A percentile compares a stretch with the other conserved stretches of the same genome.
These are phyloP conservation scores for Hylia prasina DNA, from an alignment of 2,113 vertebrate species.

Conservation along the genomic window DNA sequence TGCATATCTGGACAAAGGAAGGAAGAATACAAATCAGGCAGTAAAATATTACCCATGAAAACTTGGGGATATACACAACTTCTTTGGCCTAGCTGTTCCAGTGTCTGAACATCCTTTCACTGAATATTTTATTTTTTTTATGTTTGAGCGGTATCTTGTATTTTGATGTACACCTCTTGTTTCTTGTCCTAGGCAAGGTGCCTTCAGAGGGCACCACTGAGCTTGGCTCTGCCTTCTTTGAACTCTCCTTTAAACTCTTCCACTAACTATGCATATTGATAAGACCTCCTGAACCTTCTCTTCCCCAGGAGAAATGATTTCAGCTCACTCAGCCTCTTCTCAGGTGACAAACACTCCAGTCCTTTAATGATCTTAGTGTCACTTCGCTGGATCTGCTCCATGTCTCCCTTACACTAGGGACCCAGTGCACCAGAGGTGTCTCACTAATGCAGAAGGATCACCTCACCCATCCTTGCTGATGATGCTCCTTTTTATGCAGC, in stretches of 20 bases:
- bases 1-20: not conserved
- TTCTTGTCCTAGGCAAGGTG: not conserved
- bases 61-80: not conserved
- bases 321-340: not conserved
- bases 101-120: not conserved
- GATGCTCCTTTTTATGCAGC: not conserved
- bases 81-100: not conserved
- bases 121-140: not conserved
- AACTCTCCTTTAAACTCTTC: not conserved
- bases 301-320: not conserved
- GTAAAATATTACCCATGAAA: not conserved
- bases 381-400: not conserved
- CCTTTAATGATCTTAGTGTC: too few species aligned
- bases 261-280: not conserved
- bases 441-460: not conserved
- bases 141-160: not conserved
- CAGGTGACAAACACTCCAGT: not conserved
- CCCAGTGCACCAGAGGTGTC: not conserved
- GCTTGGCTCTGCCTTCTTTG: not conserved
- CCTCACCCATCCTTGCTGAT: not conserved
- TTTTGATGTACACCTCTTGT: accelerated
- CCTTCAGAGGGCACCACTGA: not conserved
- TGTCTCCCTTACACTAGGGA: not conserved
- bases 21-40: not conserved
- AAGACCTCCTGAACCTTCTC: not conserved